Evolutionary conservation across 1,140 invertebrate species (phyloP).

Genomic region (Euwallacea similis): DNA sequence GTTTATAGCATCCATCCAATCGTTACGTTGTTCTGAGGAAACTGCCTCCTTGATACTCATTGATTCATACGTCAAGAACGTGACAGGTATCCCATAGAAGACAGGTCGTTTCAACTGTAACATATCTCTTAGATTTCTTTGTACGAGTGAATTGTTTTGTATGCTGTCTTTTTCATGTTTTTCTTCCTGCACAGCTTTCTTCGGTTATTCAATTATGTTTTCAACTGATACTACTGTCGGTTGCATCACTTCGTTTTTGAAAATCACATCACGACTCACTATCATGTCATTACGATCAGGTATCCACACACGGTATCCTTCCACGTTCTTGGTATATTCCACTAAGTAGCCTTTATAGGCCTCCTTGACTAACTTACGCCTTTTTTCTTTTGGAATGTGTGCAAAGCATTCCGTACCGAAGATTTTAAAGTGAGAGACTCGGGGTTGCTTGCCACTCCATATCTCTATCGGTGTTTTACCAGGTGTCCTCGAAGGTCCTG

Average conservation of each 20-base stretch:
- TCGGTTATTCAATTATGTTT: neutral
- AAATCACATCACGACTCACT: conserved; percentile 15
- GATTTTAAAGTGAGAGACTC: conserved; percentile 29
- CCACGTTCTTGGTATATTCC: neutral
- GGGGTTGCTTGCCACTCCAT: conserved; percentile 34
- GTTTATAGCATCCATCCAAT: too few relatives aligned
- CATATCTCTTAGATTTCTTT: conserved; percentile 9
- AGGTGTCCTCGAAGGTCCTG: too few relatives aligned
- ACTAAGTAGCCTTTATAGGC: neutral
- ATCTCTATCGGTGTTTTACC: conserved; percentile 35
- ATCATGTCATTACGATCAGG: conserved; percentile 16
- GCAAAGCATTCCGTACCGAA: too few relatives aligned
- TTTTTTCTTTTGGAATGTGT: conserved; percentile 27
- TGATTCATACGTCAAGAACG: conserved; percentile 10
- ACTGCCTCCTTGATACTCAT: conserved; percentile 21
- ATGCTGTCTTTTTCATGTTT: neutral
- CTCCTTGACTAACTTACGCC: conserved; percentile 13
- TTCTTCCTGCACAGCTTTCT: neutral
- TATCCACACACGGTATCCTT: conserved; percentile 9
- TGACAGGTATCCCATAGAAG: conserved; percentile 19
- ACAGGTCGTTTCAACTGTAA: conserved; percentile 5
- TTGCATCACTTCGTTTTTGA: too few relatives aligned
- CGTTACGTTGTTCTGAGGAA: too few relatives aligned
- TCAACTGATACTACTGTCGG: too few relatives aligned
- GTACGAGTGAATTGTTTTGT: conserved; percentile 1